Evolutionary conservation across 2,888 invertebrate genomes (phyloP), one percentile per base, ranked within the genome.

Genomic region (Volucella zonaria): DNA sequence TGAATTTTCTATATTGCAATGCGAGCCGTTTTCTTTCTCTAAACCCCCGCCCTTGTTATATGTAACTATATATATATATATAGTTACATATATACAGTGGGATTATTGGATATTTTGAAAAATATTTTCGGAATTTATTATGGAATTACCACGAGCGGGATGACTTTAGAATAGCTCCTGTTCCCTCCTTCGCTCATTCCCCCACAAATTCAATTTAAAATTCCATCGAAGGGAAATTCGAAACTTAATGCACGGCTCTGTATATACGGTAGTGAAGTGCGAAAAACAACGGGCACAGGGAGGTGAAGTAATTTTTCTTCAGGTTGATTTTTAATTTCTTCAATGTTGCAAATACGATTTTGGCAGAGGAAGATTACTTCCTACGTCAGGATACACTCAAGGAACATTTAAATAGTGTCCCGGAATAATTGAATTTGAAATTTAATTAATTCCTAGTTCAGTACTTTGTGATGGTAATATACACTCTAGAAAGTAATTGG

Each of bases 361-460:
- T 15, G 18, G 11, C 14, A 23, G 9, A 43, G 18, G n/a, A 43
- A 42, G 4, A n/a, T 31, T 31, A 54, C 62, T 40, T 15, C 49
- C 9, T 59, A 42, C 15, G 14, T 31, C 45, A 43, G 42, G n/a
- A 61, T 11, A 66, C 3, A 45, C 59, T 43, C 54, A 76, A 76
- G 66, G 12, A 76, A 8, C n/a, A 47, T 54, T 71, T 54, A 49
- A 58, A 64, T 64, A 66, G 66, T 74, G 68, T 49, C 42, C 56
- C 14, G 79, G 54, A 79, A 74, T 83, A 83, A 83, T 83, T 70
- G 82, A 83, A 83, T 83, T 83, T 42, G 59, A 75, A 83, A 83
- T 71, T 83, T 83, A 83, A 83, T 83, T 82, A 82, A 82, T 82
- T 82, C 82, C 70, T 79, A 66, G 79, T 59, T 70, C 66, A 75